Conservation (phyloP, 2,888 invertebrate genomes). For the Orthosia incerta region DNA sequence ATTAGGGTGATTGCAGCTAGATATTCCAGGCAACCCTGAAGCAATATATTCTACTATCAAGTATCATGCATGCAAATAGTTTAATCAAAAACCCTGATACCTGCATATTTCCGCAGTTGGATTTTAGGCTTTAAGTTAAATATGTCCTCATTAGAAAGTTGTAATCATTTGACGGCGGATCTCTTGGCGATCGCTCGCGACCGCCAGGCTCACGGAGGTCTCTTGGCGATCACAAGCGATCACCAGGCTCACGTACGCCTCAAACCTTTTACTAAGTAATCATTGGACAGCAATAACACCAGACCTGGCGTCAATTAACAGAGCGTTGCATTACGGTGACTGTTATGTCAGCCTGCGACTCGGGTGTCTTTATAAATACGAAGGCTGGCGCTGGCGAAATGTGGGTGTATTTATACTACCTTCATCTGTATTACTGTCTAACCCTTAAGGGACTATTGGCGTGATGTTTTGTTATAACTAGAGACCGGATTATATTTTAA, state of each 20-base stretch:
- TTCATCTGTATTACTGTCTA: not conserved
- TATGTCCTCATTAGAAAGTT: constrained; percentile 81
- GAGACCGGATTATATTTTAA: too few species aligned
- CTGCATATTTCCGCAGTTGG: too few species aligned
- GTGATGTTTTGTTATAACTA: too few species aligned
- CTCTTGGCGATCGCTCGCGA: constrained; percentile 80
- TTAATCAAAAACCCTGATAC: too few species aligned
- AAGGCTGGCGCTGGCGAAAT: not conserved
- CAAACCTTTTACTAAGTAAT: constrained; percentile 91
- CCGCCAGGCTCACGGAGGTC: constrained; percentile 87
- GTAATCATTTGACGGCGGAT: constrained; percentile 85
- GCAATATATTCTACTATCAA: too few species aligned
- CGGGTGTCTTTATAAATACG: not conserved
- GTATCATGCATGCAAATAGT: too few species aligned
- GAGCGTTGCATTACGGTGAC: constrained; percentile 34
- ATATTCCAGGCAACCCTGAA: too few species aligned
- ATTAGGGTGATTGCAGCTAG: too few species aligned
- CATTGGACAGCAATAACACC: constrained; percentile 74
- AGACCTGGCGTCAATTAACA: not conserved
- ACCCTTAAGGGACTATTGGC: too few species aligned
- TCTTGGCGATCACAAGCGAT: constrained; percentile 80
- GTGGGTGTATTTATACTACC: not conserved
- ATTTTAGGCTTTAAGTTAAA: too few species aligned
- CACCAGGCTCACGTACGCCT: constrained; percentile 88
- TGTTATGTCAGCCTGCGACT: not conserved